These are phyloP conservation scores for Hofmannophila pseudospretella DNA, from an alignment of 2,888 invertebrate genomes.

Conservation along the genomic window DNA sequence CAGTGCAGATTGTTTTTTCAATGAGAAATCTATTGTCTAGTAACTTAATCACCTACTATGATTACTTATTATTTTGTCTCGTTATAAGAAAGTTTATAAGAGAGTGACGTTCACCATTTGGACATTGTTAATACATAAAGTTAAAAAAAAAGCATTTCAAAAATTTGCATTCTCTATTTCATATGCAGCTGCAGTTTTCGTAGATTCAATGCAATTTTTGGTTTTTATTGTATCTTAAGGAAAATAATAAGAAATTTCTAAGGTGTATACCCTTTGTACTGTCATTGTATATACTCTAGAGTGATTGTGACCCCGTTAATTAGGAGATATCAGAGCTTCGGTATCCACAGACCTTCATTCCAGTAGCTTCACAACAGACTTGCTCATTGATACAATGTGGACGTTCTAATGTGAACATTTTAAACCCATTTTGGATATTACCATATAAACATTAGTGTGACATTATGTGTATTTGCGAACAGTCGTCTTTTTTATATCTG, in stretches of 20 bases:
- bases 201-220: constrained; percentile 16
- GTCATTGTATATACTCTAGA: constrained; percentile 69
- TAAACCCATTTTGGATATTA: constrained; percentile 65
- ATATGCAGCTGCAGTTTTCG: constrained; percentile 22
- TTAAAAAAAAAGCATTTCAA: constrained; percentile 18
- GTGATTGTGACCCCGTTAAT: constrained; percentile 59
- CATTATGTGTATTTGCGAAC: constrained; percentile 64
- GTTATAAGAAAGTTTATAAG: no score
- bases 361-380: constrained; percentile 66
- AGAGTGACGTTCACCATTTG: constrained; percentile 45
- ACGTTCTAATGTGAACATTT: constrained; percentile 72
- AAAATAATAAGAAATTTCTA: constrained; percentile 46
- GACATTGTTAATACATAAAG: constrained; percentile 55
- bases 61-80: no score
- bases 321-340: constrained; percentile 58
- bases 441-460: constrained; percentile 61
- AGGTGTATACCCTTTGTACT: constrained; percentile 52
- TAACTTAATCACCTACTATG: neutral
- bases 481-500: constrained; percentile 67
- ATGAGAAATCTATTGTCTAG: constrained; percentile 34
- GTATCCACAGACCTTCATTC: constrained; percentile 58
- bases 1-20: constrained; percentile 31
- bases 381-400: constrained; percentile 44
- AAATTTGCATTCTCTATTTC: constrained; percentile 15
- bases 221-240: constrained; percentile 17